Percentiles rank a stretch among this genome's conserved stretches.
Evolutionary conservation across 1,140 invertebrate genomes (phyloP).

Genomic region (Cotesia typhae): DNA sequence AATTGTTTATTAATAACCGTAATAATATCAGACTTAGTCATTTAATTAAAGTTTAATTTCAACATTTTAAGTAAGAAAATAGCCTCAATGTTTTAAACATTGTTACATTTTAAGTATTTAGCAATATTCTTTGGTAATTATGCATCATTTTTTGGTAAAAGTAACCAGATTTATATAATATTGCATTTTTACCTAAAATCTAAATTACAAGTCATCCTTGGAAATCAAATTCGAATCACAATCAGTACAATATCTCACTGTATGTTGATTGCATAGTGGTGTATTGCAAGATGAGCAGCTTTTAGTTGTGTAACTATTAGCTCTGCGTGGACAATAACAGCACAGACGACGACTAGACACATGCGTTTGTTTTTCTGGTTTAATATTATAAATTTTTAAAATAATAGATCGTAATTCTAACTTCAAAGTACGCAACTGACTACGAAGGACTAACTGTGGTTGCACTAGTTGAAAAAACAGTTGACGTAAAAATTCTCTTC

Average conservation of each 20-base stretch:
- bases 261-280: background rate
- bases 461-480: conserved; percentile 1
- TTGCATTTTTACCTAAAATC: background rate
- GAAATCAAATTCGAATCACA: background rate
- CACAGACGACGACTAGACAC: background rate
- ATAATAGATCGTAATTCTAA: conserved; percentile 6
- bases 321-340: conserved; percentile 3
- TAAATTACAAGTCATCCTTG: background rate
- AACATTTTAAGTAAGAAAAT: background rate
- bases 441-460: background rate
- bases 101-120: background rate
- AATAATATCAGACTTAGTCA: background rate
- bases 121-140: background rate
- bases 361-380: background rate
- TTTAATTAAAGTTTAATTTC: background rate
- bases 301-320: conserved; percentile 9
- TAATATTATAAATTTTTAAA: conserved; percentile 1
- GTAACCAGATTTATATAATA: background rate
- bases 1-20: conserved; percentile 1
- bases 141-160: background rate
- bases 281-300: background rate
- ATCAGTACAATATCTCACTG: conserved; percentile 2
- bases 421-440: background rate
- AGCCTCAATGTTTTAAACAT: background rate
- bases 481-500: conserved; percentile 1